phyloP scores from a whole-genome alignment of 2,113 vertebrate genomes.

The Python bivittatus region DNA sequence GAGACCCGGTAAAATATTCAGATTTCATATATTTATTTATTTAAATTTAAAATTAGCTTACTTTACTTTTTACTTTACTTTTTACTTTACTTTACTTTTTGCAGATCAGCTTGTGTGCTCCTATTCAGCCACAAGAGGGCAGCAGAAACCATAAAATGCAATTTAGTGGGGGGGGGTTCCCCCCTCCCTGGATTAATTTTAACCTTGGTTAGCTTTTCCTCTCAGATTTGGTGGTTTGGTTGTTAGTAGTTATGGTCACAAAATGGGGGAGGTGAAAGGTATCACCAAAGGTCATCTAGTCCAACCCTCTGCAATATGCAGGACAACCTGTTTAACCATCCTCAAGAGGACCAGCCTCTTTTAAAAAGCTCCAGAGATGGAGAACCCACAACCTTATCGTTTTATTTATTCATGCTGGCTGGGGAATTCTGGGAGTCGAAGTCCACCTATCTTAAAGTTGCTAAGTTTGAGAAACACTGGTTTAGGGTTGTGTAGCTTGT shows the following conservation, averaged over 20 bases:
- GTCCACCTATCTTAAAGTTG: too few species aligned
- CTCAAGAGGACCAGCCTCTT: neutral
- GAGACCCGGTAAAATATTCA: neutral
- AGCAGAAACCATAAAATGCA: neutral
- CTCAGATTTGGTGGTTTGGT: accelerated
- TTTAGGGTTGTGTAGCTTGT: too few species aligned
- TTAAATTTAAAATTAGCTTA: neutral
- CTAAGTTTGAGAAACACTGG: neutral
- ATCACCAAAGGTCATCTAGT: neutral
- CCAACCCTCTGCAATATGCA: neutral
- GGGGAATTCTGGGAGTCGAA: too few species aligned
- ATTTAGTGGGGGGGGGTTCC: neutral
- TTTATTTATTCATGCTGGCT: too few species aligned
- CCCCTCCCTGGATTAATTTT: neutral
- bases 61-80: too few species aligned
- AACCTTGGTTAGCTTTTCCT: neutral
- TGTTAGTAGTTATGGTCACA: neutral
- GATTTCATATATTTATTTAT: neutral
- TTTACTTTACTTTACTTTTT: neutral
- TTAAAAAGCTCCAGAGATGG: neutral
- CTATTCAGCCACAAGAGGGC: neutral
- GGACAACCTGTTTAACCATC: neutral
- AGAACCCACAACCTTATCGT: neutral
- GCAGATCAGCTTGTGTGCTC: accelerated
- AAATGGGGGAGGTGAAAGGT: neutral